Evolutionary conservation across 2,888 invertebrate genomes (phyloP).

Genomic region (Kuschelorhynchus macadamiae): DNA sequence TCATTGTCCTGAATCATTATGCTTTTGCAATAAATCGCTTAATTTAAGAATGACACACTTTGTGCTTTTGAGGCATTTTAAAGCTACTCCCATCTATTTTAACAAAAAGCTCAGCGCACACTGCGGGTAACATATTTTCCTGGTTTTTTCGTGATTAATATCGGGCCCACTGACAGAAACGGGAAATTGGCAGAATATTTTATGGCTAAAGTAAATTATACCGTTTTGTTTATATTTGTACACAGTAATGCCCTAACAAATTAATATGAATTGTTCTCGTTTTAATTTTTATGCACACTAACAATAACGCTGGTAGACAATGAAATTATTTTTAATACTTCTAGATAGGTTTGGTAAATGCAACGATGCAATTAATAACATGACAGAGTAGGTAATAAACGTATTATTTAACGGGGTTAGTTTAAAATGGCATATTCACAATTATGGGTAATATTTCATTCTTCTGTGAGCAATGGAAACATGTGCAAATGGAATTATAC

Average conservation of each 20-base stretch:
- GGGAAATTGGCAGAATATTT: slow-evolving; percentile 50
- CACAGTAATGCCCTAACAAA: slow-evolving; percentile 42
- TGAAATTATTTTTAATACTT: slow-evolving; percentile 32
- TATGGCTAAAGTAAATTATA: slow-evolving; percentile 47
- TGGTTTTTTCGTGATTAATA: slow-evolving; percentile 47
- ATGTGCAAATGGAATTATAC: no score
- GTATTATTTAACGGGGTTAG: slow-evolving; percentile 9
- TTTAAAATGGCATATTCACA: no score
- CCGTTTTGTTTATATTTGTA: slow-evolving; percentile 46
- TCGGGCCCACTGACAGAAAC: slow-evolving; percentile 42
- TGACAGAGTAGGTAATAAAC: slow-evolving; percentile 1
- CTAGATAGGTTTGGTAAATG: slow-evolving; percentile 7
- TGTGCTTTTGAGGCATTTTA: slow-evolving; percentile 27
- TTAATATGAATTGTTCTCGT: slow-evolving; percentile 45
- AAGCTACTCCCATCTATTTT: slow-evolving; percentile 39
- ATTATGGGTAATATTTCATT: no score
- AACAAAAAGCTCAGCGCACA: slow-evolving; percentile 38
- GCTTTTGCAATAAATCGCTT: not conserved
- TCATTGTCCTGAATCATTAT: no score
- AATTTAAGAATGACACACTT: slow-evolving; percentile 35
- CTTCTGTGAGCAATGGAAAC: no score
- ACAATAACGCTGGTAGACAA: slow-evolving; percentile 28
- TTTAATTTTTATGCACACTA: slow-evolving; percentile 45
- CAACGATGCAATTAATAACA: not conserved
- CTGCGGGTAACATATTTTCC: slow-evolving; percentile 42